Base-by-base conservation (phyloP, 2,888 invertebrate genomes). In the Lepidocyrtinus sp. region DNA sequence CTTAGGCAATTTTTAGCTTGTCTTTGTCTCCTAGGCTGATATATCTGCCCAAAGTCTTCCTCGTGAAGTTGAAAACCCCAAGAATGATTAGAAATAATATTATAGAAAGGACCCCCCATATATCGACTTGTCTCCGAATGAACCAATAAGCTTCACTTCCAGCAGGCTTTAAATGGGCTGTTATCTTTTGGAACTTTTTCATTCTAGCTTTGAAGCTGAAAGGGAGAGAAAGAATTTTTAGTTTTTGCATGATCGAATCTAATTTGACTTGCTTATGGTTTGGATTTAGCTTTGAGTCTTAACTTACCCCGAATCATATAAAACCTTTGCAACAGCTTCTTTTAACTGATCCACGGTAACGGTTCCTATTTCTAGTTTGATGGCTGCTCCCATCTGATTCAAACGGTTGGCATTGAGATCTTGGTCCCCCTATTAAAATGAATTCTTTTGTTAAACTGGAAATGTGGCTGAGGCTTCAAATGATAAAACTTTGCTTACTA, bases 351-450 rank as follows among this genome's bases (percentile, higher is more conserved):
- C 26, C 15, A 7, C 2, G 1, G 82, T 84, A 1, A 82, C 27
- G 0, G 27, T 36, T n/a, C 55, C 19, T 50, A 82, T 62, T 65
- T 84, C 84, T 9, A 82, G 45, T 17, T 55, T 46, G 2, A 84
- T 45, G 15, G 59, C 61, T 2, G 19, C 74, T 5, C 81, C 84
- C 22, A 75, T 46, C 1, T 68, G 27, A 36, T 75, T 24, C n/a
- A 82, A 21, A 36, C 70, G 36, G 21, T 77, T 68, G 17, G 82
- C 77, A 19, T 82, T 82, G 17, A 62, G 61, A 59, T 84, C 84
- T 50, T 84, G 84, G 26, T 84, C 84, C 17, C 64, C 65, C 27
- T 63, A 63, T 36, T 24, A 19, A 61, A 45, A 26, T 24, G 17
- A 27, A 19, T 27, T 26, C 2, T 50, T 19, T 25, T 36, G 27